Evolutionary conservation across 2,888 invertebrate species (phyloP).

Genomic region (Sphinx pinastri): DNA sequence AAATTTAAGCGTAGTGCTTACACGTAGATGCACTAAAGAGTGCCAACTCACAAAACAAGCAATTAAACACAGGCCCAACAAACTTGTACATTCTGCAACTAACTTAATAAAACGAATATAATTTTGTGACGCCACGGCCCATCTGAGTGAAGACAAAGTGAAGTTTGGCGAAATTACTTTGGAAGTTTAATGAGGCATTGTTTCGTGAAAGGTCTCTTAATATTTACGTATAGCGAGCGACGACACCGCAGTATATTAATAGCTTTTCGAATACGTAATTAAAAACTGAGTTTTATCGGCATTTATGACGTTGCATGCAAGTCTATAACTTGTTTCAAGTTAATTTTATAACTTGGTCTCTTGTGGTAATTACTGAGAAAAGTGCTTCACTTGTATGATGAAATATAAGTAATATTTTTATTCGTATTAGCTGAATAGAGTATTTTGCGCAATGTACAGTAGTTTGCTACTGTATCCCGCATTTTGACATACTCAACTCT

Average conservation of each 20-base stretch:
- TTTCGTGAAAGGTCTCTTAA: constrained; percentile 49
- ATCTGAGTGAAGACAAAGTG: constrained; percentile 77
- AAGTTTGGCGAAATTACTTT: constrained; percentile 79
- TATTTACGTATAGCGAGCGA: constrained; percentile 26
- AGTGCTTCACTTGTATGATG: too few species aligned
- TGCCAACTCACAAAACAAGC: constrained; percentile 49
- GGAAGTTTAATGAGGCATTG: constrained; percentile 75
- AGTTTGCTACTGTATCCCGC: too few species aligned
- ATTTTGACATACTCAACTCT: too few species aligned
- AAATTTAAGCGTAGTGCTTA: constrained; percentile 10
- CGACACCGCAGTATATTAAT: constrained; percentile 3
- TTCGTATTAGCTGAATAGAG: too few species aligned
- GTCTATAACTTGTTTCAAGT: background rate
- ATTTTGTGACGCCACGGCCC: constrained; percentile 61
- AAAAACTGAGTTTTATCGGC: constrained; percentile 2
- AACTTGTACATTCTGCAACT: constrained; percentile 71
- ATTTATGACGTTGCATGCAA: background rate
- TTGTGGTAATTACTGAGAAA: too few species aligned
- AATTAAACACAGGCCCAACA: constrained; percentile 71
- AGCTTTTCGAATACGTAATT: constrained; percentile 7
- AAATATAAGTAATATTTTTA: too few species aligned
- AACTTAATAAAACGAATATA: constrained; percentile 78
- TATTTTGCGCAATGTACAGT: too few species aligned
- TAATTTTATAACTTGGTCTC: background rate
- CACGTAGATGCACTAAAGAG: constrained; percentile 23